Percentiles rank a stretch among this genome's conserved stretches.
Conservation (phyloP, 2,888 invertebrate species). For the Euplagia quadripunctaria region DNA sequence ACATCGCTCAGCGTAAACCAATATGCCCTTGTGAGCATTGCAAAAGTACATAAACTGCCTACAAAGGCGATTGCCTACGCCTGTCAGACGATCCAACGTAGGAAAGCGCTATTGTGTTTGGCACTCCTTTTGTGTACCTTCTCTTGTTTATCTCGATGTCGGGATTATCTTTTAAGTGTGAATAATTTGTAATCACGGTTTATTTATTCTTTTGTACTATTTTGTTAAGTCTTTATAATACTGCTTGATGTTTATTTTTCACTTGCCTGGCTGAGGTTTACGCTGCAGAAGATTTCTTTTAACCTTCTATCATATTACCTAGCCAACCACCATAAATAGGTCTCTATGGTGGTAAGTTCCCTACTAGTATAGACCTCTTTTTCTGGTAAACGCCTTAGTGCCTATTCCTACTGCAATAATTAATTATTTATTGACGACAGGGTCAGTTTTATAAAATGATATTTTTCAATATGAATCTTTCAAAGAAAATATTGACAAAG, state of each 20-base stretch:
- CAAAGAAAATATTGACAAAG: neutral
- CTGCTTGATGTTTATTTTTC: neutral
- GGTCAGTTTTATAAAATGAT: neutral
- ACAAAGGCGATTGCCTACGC: constrained; percentile 73
- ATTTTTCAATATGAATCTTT: neutral
- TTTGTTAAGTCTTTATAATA: neutral
- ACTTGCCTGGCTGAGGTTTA: neutral
- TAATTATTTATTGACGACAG: neutral
- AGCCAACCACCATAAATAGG: neutral
- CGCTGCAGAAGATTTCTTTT: neutral
- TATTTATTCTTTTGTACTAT: constrained; percentile 20
- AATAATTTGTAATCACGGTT: constrained; percentile 46
- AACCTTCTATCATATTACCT: neutral
- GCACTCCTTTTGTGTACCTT: constrained; percentile 68
- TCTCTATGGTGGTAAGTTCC: too few relatives aligned
- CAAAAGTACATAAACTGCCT: constrained; percentile 69
- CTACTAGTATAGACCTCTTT: neutral
- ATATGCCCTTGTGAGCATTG: constrained; percentile 54
- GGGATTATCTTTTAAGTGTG: constrained; percentile 55
- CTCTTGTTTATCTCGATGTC: constrained; percentile 58
- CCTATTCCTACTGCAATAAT: neutral
- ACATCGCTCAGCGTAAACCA: constrained; percentile 54
- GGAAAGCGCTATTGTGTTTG: constrained; percentile 70
- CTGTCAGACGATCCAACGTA: constrained; percentile 64
- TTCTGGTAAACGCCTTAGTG: neutral